Evolutionary conservation across 2,888 invertebrate species (phyloP), one percentile per base, ranked within the genome.

Genomic region (Noctuana brunneofusca): DNA sequence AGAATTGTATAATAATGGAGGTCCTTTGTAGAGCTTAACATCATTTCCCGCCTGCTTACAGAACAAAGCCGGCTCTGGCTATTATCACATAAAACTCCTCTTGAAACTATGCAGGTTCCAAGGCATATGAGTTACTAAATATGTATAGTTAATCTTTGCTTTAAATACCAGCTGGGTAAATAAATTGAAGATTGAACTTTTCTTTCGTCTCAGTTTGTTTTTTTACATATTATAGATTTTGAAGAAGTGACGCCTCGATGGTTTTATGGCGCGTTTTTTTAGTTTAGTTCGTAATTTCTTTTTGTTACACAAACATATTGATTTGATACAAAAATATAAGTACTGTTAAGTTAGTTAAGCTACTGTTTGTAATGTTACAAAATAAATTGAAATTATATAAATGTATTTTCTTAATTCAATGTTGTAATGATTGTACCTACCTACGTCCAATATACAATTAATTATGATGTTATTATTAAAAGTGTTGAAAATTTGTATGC

Each of bases 361-460:
- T 75, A 83, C 80, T 84, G 80, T 84, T 83, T 83, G 66, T 73
- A 81, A 79, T 80, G 75, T 84, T 84, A 80, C 76, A 77, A 79
- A 77, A 78, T 75, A 58, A 72, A 75, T 72, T 75, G 71, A 77
- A 76, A 74, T 72, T 73, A 75, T 75, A 73, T 66, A 68, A 70
- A 75, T 78, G 76, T 84, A 83, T 81, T 87, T 86, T 88, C 85
- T 78, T 86, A 84, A 79, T 80, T 78, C 81, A 78, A 78, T 80
- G 79, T 81, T 80, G 74, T 77, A 76, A 78, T 76, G 70, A 75
- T 77, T 75, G 76, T 81, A 87, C n/a, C n/a, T n/a, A n/a, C n/a
- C n/a, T n/a, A n/a, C 88, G 89, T 90, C 89, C 90, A 89, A 80
- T 86, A 83, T 85, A 84, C 79, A 83, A 79, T 71, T 74, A 74